Base-by-base conservation (phyloP, 2,113 vertebrate genomes). In the Pachypanchax playfairii region DNA sequence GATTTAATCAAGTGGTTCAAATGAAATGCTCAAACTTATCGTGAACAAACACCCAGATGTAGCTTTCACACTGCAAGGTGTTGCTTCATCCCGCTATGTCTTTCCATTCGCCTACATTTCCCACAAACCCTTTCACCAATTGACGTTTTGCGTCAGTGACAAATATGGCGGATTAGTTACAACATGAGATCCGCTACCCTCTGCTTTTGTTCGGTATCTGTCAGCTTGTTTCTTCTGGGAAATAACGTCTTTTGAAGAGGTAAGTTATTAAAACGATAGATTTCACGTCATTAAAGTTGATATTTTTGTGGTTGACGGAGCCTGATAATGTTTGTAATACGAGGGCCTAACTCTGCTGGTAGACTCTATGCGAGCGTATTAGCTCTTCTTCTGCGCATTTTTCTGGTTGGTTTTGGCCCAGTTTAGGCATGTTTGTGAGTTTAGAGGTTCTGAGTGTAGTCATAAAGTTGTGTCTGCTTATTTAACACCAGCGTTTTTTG, bases 91-190 rank as follows among this genome's bases (percentile, higher is more conserved):
- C 9, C 1, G 2, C 0, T 0, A 1, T 3, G 11, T 26, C 1
- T 6, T 0, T 1, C 13, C 2, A 0, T 0, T 0, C 0, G 15
- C 87, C 87, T 86, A 67, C 86, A 65, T 72, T 79, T 82, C 85
- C 90, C 88, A 89, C 1, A 80, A 87, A 8, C 18, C 77, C 29
- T 7, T 41, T 38, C 22, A 0, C 33, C 5, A 2, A 4, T 10
- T 12, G 10, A 20, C 53, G 2, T 12, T 35, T 7, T 20, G 17
- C 75, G 73, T 80, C 52, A 74, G 7, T 0, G 28, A 55, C 21
- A 59, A 83, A 79, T 53, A 90, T 90, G 90, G 88, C 67, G 77
- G 69, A 13, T 0, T 62, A 53, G 26, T 22, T 13, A 54, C 20
- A 52, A 28, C 60, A 50, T 59, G 65, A 42, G 25, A 3, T 74